Evolutionary conservation across 2,113 vertebrate species (phyloP), one percentile per base, ranked within the genome.

Genomic region (Psilopogon haemacephalus): DNA sequence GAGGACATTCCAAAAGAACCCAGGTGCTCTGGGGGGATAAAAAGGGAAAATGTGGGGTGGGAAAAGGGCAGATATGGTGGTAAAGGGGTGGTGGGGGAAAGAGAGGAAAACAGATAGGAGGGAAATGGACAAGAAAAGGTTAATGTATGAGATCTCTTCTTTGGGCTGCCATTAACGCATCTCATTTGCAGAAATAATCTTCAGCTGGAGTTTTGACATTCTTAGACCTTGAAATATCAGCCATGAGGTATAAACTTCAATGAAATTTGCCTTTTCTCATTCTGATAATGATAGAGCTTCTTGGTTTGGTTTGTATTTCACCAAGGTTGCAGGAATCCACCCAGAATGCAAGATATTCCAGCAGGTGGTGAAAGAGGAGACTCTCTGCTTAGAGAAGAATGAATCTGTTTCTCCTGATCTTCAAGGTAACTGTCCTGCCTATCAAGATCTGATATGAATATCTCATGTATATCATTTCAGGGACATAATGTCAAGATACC

Each of bases 341-440:
- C 96, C 96, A 14, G 93, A 96, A 89, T 97, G 97, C 83, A 95
- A 89, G 88, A 97, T 97, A 86, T 91, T 97, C 85, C 95, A 97
- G 63, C 96, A 96, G 42, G 83, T 97, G 48, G 11, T 95, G 19
- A 95, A 94, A 54, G 95, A 96, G 6, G 89, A 97, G 35, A 73
- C 95, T 30, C 93, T 86, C 1, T 97, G 96, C 70, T 89, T 67
- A 4, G 90, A 88, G 19, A 91, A 75, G 35, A 97, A 97, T 2
- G 86, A 97, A 23, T 84, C 96, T 46, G 5, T 48, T 60, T 50
- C 89, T 12, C 8, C 79, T 56, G 88, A 88, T 35, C 52, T 72
- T 24, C 63, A 86, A 97, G 96, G 96, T 97, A 95, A 74, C 0
- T 1, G 3, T 40, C 17, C 63, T 62, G 24, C 9, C 20, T 50